Percentiles rank a stretch among this genome's conserved stretches.
phyloP scores from a whole-genome alignment of 2,888 invertebrate genomes.

The Marasmarcha lunaedactyla region DNA sequence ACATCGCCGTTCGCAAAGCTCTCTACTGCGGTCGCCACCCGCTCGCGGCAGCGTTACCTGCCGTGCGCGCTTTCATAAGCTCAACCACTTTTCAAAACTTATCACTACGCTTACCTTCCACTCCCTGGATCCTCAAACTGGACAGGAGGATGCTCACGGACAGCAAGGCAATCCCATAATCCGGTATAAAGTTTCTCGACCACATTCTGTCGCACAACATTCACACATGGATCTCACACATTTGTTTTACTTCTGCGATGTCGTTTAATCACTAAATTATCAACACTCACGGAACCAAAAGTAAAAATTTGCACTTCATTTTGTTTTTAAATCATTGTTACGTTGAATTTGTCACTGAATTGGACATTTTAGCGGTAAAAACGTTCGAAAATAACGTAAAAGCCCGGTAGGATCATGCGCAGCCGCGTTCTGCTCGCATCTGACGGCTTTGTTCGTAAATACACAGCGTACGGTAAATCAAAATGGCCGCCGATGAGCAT shows the following conservation, averaged over 20 bases:
- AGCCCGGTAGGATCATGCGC: constrained; percentile 60
- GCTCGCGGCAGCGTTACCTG: constrained; percentile 34
- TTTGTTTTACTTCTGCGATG: constrained; percentile 65
- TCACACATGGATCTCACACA: constrained; percentile 70
- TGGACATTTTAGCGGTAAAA: constrained; percentile 68
- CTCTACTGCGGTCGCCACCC: constrained; percentile 28
- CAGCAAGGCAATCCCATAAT: constrained; percentile 75
- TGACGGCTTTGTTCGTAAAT: constrained; percentile 70
- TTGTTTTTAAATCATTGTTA: constrained; percentile 63
- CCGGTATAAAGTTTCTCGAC: constrained; percentile 76
- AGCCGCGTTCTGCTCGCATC: constrained; percentile 69
- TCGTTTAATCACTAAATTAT: constrained; percentile 52
- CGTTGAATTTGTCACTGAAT: constrained; percentile 45
- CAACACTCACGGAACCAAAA: constrained; percentile 67
- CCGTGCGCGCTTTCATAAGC: constrained; percentile 60
- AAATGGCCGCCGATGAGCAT: constrained; percentile 54
- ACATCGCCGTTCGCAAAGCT: constrained; percentile 34
- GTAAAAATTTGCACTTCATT: constrained; percentile 68
- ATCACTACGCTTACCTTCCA: constrained; percentile 66
- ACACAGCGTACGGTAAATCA: constrained; percentile 67
- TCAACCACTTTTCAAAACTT: constrained; percentile 34
- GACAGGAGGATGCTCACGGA: constrained; percentile 53
- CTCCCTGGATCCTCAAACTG: constrained; percentile 57
- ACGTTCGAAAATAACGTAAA: constrained; percentile 44
- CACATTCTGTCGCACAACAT: constrained; percentile 75